These are phyloP conservation scores for Ametastegia equiseti DNA, from an alignment of 2,888 invertebrate genomes.

Conservation along the genomic window DNA sequence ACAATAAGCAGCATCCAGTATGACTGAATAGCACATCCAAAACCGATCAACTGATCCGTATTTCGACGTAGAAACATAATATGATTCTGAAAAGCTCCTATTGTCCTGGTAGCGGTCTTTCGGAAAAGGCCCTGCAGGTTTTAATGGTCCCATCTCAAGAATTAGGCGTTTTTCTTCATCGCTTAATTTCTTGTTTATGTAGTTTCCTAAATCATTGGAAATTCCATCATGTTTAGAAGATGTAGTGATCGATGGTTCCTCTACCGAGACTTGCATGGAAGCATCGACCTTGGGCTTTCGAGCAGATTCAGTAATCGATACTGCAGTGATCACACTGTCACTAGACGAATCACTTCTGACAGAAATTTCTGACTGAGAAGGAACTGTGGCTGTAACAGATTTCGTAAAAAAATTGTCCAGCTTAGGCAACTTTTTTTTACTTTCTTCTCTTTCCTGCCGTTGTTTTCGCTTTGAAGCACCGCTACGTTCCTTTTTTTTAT, in stretches of 20 bases:
- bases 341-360: too few relatives aligned
- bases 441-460: background rate
- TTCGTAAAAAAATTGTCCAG: conserved; percentile 1
- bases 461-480: conserved; percentile 1
- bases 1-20: conserved; percentile 57
- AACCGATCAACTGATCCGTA: conserved; percentile 55
- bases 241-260: background rate
- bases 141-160: background rate
- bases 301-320: background rate
- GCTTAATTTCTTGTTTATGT: background rate
- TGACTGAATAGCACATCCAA: conserved; percentile 58
- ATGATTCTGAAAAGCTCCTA: conserved; percentile 55
- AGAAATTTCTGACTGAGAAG: too few relatives aligned
- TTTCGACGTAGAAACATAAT: conserved; percentile 54
- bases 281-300: background rate
- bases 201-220: background rate
- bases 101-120: conserved; percentile 8
- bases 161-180: background rate
- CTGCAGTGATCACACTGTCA: too few relatives aligned
- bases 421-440: conserved; percentile 4
- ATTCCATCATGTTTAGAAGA: background rate
- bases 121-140: conserved; percentile 50
- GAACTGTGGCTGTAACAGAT: background rate
- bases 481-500: background rate
- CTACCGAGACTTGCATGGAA: background rate